Conservation (phyloP, 2,888 invertebrate species). For the Ashinkailepas kermadecensis region DNA sequence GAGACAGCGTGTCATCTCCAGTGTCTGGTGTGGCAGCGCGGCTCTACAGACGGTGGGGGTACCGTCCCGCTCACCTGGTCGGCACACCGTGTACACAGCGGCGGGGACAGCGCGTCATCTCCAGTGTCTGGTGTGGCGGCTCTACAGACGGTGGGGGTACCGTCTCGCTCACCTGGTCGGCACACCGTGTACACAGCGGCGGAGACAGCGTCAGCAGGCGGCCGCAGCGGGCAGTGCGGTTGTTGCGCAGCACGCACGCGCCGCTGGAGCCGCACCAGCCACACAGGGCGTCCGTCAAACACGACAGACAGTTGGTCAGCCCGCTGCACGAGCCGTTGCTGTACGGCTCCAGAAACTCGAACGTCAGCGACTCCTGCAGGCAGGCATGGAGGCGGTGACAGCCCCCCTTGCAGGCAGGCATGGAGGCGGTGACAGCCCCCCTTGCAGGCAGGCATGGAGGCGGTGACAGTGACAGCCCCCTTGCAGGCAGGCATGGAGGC, state of each 20-base stretch:
- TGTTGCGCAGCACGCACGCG: constrained; percentile 59
- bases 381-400: neutral
- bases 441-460: neutral
- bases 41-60: too few relatives aligned
- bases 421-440: neutral
- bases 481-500: neutral
- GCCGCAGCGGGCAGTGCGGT: constrained; percentile 50
- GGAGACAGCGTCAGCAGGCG: constrained; percentile 73
- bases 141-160: too few relatives aligned
- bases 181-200: constrained; percentile 53
- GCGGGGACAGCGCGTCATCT: constrained; percentile 46
- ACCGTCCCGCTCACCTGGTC: too few relatives aligned
- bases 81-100: constrained; percentile 52
- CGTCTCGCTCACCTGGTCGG: too few relatives aligned
- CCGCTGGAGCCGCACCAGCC: constrained; percentile 80
- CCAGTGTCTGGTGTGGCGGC: too few relatives aligned
- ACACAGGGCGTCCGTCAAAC: constrained; percentile 78
- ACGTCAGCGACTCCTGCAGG: constrained; percentile 51
- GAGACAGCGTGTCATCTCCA: constrained; percentile 69
- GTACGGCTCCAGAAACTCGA: constrained; percentile 82
- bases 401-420: constrained; percentile 21
- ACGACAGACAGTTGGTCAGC: constrained; percentile 77
- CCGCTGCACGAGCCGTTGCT: constrained; percentile 61
- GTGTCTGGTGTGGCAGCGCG: too few relatives aligned
- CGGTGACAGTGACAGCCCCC: too few relatives aligned